Evolutionary conservation across 2,888 invertebrate species (phyloP).

Genomic region (Dendrolimus pini): DNA sequence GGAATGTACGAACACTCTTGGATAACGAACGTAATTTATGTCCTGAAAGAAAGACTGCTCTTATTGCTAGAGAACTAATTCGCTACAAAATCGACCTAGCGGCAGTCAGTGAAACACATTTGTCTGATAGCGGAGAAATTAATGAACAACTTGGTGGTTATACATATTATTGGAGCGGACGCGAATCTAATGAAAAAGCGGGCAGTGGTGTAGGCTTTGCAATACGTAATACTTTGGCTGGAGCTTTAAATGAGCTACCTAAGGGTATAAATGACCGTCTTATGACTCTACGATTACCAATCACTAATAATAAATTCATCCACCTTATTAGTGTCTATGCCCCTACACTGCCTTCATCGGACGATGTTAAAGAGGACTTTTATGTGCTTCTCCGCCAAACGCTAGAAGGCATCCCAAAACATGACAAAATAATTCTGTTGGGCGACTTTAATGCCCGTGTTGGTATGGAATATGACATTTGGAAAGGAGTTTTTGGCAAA

Average conservation of each 20-base stretch:
- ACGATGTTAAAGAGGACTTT: no score
- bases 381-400: no score
- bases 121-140: slow-evolving; percentile 19
- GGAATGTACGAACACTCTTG: slow-evolving; percentile 19
- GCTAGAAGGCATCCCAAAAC: no score
- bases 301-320: slow-evolving; percentile 14
- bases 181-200: slow-evolving; percentile 6
- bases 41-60: slow-evolving; percentile 18
- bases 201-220: slow-evolving; percentile 16
- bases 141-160: slow-evolving; percentile 12
- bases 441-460: no score
- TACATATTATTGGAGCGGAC: slow-evolving; percentile 18
- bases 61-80: slow-evolving; percentile 18
- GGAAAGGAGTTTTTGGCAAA: no score
- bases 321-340: slow-evolving; percentile 13
- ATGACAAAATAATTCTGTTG: no score
- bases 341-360: no score
- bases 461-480: no score
- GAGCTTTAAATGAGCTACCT: slow-evolving; percentile 7
- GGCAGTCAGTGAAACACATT: slow-evolving; percentile 21
- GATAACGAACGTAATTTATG: slow-evolving; percentile 13
- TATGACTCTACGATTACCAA: slow-evolving; percentile 11
- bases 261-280: slow-evolving; percentile 12
- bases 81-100: slow-evolving; percentile 19
- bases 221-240: slow-evolving; percentile 7